These are phyloP conservation scores for Sebastes vulpes DNA, from an alignment of 2,797 vertebrate genomes.

Conservation along the genomic window DNA sequence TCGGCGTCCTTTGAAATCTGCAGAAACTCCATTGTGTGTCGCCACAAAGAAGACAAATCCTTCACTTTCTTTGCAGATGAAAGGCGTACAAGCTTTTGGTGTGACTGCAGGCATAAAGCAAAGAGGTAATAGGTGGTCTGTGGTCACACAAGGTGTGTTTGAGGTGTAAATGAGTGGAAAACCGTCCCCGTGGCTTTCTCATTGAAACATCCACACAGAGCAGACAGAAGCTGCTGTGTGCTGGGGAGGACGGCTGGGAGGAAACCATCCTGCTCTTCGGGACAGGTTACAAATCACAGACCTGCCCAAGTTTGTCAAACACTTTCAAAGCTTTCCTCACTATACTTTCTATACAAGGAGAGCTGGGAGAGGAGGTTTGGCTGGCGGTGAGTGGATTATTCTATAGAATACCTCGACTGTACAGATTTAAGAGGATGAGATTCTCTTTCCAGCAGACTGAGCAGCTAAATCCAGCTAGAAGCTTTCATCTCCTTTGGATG, in stretches of 20 bases:
- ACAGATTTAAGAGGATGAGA: neutral
- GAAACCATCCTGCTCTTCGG: constrained; percentile 22
- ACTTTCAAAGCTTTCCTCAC: neutral
- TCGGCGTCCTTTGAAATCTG: neutral
- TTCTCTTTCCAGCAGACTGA: constrained; percentile 1
- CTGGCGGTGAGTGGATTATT: no score
- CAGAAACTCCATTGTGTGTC: neutral
- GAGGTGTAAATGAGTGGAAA: constrained; percentile 1
- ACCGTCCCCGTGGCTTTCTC: no score
- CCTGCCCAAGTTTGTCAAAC: constrained; percentile 7
- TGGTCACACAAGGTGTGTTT: neutral
- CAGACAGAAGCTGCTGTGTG: neutral
- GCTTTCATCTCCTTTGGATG: constrained; percentile 19
- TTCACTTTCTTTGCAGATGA: no score
- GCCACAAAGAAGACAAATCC: neutral
- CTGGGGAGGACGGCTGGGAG: constrained; percentile 25
- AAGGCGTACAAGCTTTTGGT: no score
- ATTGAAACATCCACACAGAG: no score
- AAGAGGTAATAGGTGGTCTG: neutral
- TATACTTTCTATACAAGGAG: no score
- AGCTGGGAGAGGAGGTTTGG: neutral
- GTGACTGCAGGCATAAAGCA: neutral
- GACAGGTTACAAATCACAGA: neutral
- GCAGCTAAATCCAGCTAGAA: neutral
- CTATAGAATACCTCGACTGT: neutral